A percentile compares a stretch with the other conserved stretches of the same genome.
phyloP scores from a whole-genome alignment of 2,113 vertebrate genomes.

The Mesitornis unicolor region DNA sequence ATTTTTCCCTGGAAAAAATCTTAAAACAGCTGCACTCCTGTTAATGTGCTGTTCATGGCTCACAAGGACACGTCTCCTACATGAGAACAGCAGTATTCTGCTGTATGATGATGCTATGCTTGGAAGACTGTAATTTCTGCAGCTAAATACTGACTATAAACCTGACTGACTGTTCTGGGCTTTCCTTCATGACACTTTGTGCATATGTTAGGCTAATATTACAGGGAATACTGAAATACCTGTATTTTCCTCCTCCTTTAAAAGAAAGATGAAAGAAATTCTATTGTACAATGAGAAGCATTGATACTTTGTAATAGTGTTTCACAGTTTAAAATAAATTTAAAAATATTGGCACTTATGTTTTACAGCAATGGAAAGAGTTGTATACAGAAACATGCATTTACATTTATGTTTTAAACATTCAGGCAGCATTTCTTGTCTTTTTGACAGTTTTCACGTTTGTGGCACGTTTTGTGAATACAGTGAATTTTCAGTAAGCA shows the following conservation, averaged over 20 bases:
- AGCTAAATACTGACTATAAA: neutral
- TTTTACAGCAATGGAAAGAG: neutral
- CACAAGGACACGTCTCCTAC: neutral
- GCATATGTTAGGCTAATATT: neutral
- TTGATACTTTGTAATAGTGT: neutral
- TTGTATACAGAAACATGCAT: neutral
- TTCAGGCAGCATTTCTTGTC: neutral
- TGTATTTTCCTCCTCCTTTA: neutral
- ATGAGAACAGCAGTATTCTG: neutral
- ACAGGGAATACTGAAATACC: neutral
- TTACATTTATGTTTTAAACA: neutral
- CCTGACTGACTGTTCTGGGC: neutral
- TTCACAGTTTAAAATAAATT: neutral
- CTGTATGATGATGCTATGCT: neutral
- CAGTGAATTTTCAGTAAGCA: neutral
- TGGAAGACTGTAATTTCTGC: neutral
- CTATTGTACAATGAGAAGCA: neutral
- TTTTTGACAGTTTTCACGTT: neutral
- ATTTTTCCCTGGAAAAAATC: neutral
- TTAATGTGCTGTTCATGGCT: neutral
- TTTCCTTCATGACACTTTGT: neutral
- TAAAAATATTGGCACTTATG: neutral
- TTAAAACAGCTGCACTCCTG: neutral
- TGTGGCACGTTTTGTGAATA: neutral
- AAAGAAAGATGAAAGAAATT: neutral